Conservation (phyloP, 2,797 vertebrate genomes). For the Coluber constrictor region DNA sequence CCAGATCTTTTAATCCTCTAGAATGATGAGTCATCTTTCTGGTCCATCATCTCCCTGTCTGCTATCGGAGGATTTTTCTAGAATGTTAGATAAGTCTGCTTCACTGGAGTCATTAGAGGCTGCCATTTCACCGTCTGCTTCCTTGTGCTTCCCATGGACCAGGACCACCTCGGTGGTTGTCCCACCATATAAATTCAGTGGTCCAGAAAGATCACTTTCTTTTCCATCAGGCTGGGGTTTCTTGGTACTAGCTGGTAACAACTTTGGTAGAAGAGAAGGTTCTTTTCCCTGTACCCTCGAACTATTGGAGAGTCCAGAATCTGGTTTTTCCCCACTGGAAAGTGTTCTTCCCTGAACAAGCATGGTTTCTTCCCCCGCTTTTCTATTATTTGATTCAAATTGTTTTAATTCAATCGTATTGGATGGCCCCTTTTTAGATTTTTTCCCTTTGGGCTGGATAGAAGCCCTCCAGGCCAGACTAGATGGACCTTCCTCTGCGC, state of each 20-base stretch:
- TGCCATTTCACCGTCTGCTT: neutral
- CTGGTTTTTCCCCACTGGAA: neutral
- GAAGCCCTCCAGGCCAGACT: neutral
- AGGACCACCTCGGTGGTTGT: neutral
- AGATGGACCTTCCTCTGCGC: conserved; percentile 22
- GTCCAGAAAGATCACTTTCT: neutral
- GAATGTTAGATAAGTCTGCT: neutral
- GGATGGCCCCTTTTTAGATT: neutral
- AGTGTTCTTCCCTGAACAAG: neutral
- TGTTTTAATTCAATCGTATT: neutral
- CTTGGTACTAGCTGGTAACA: neutral
- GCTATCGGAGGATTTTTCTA: neutral
- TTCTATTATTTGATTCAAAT: neutral
- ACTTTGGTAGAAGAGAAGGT: neutral
- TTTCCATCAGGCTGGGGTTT: neutral
- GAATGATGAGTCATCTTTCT: conserved; percentile 11
- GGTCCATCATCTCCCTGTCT: conserved; percentile 1
- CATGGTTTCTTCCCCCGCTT: neutral
- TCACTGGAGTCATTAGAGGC: neutral
- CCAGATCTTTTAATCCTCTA: neutral
- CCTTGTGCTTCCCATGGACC: neutral
- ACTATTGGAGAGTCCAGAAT: neutral
- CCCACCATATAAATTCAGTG: neutral
- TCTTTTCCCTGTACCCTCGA: neutral
- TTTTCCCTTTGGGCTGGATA: neutral